These are phyloP conservation scores for Hedya salicella DNA, from an alignment of 2,888 invertebrate genomes.

Conservation along the genomic window DNA sequence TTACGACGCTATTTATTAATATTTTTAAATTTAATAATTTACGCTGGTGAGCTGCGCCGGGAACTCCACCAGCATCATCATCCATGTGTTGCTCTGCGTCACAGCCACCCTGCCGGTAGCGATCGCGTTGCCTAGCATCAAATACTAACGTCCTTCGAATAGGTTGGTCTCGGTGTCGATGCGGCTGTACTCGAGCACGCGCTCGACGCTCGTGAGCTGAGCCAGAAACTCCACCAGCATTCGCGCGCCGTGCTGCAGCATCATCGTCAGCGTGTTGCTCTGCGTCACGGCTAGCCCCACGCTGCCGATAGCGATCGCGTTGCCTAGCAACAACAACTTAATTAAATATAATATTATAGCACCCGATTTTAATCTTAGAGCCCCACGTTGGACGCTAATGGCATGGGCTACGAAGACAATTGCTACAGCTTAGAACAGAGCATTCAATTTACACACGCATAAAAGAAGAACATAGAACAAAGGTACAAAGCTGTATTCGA, in stretches of 20 bases:
- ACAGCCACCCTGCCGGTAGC: conserved; percentile 87
- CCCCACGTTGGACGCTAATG: too few species aligned
- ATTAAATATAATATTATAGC: too few species aligned
- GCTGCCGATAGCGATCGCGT: conserved; percentile 80
- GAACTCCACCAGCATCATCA: conserved; percentile 90
- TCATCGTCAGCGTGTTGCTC: conserved; percentile 84
- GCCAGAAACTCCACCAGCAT: conserved; percentile 93
- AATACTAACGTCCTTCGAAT: conserved; percentile 73
- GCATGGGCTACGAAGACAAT: too few species aligned
- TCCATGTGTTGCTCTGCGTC: conserved; percentile 86
- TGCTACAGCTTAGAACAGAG: too few species aligned
- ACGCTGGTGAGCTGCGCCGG: conserved; percentile 92
- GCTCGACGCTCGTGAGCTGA: conserved; percentile 92
- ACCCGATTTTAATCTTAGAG: too few species aligned
- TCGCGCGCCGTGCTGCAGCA: conserved; percentile 91
- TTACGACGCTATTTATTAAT: too few species aligned
- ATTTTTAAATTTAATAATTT: too few species aligned
- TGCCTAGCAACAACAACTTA: conserved; percentile 54
- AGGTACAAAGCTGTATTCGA: too few species aligned
- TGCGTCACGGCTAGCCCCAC: conserved; percentile 88
- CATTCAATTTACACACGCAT: too few species aligned
- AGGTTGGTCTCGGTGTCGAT: conserved; percentile 87
- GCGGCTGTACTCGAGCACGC: conserved; percentile 92
- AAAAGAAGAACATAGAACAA: too few species aligned
- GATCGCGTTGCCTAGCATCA: conserved; percentile 61